A percentile compares a stretch with the other conserved stretches of the same genome.
Evolutionary conservation across 1,140 invertebrate species (phyloP).

Genomic region (Maniola jurtina): DNA sequence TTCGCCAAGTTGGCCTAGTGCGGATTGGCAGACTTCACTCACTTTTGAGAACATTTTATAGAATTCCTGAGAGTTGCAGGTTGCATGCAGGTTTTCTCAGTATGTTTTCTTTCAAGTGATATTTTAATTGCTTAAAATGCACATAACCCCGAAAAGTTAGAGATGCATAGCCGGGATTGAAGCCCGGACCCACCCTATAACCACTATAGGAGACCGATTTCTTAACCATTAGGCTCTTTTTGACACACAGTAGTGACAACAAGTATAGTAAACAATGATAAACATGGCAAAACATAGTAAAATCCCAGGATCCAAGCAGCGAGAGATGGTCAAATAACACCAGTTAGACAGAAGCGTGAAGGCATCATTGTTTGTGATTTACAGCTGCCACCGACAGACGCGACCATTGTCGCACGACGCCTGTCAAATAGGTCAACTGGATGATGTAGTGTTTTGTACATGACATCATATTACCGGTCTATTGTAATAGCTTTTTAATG

Average conservation of each 20-base stretch:
- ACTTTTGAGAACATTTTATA: too few species aligned
- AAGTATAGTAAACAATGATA: neutral
- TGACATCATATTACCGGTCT: neutral
- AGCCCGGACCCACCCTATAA: too few species aligned
- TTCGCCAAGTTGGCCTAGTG: too few species aligned
- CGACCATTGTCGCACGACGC: constrained; percentile 19
- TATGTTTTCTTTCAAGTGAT: too few species aligned
- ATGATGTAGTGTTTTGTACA: constrained; percentile 12
- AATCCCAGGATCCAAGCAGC: neutral
- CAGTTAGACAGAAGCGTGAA: constrained; percentile 15
- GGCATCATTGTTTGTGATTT: constrained; percentile 31
- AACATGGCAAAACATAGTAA: neutral
- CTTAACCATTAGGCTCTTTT: too few species aligned
- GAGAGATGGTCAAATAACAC: neutral
- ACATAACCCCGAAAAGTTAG: too few species aligned
- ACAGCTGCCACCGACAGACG: constrained; percentile 19
- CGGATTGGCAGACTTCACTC: too few species aligned
- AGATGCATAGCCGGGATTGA: too few species aligned
- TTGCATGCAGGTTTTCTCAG: too few species aligned
- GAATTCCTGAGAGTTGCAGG: too few species aligned
- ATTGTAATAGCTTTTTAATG: constrained; percentile 1
- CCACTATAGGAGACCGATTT: too few species aligned
- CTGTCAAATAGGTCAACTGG: constrained; percentile 28
- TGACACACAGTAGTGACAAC: neutral
- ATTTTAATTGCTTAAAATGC: too few species aligned